Percentiles rank a stretch among this genome's conserved stretches.
Evolutionary conservation across 2,113 vertebrate genomes (phyloP).

Genomic region (Parus major): DNA sequence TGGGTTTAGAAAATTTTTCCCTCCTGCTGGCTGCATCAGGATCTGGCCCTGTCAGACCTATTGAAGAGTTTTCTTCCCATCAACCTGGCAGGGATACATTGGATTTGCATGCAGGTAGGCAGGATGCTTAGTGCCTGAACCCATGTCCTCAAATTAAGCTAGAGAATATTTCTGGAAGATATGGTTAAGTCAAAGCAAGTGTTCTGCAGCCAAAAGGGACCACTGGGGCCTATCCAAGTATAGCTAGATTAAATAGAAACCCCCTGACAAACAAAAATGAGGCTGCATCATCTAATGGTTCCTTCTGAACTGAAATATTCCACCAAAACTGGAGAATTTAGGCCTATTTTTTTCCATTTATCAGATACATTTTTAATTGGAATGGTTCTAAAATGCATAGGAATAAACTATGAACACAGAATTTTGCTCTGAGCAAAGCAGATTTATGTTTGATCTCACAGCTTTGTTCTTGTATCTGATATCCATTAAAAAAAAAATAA

Average conservation of each 20-base stretch:
- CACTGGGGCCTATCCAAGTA: not conserved
- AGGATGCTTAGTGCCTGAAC: not conserved
- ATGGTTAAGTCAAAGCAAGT: not conserved
- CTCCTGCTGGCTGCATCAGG: conserved; percentile 11
- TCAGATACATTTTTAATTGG: not conserved
- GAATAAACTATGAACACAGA: not conserved
- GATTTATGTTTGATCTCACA: not conserved
- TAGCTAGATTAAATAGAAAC: not conserved
- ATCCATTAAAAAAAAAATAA: conserved; percentile 27
- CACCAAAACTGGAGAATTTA: not conserved
- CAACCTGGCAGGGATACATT: not conserved
- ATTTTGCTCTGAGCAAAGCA: not conserved
- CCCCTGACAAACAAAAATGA: not conserved
- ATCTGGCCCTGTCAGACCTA: conserved; percentile 17
- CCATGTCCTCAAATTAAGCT: not conserved
- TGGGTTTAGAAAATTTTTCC: conserved; percentile 1
- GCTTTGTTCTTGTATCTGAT: conserved; percentile 52
- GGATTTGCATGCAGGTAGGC: not conserved
- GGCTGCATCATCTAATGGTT: not conserved
- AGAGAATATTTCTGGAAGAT: conserved; percentile 21
- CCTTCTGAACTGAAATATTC: not conserved
- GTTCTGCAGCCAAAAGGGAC: not conserved
- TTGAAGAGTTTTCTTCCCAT: not conserved
- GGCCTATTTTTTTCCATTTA: not conserved
- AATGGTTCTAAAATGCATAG: not conserved